These are phyloP conservation scores for Malurus splendens DNA, from an alignment of 2,797 vertebrate species.

Conservation along the genomic window DNA sequence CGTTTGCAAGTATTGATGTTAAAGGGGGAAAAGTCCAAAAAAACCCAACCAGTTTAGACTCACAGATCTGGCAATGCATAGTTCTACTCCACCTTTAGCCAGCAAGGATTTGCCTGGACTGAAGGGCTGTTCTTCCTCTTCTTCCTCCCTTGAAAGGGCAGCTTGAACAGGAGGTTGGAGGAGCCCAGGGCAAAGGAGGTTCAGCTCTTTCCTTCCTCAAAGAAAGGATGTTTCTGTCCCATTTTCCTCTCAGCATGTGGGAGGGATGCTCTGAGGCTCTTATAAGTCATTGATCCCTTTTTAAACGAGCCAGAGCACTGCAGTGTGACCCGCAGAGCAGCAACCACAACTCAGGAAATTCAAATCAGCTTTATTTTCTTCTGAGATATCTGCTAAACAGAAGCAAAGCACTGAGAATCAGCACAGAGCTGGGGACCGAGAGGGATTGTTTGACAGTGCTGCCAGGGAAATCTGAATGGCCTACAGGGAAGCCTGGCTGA, in stretches of 20 bases:
- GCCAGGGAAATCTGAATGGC: slow-evolving; percentile 56
- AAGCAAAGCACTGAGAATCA: slow-evolving; percentile 33
- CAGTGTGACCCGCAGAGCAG: slow-evolving; percentile 51
- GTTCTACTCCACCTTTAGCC: neutral
- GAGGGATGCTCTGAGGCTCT: slow-evolving; percentile 55
- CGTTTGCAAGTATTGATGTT: neutral
- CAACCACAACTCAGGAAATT: slow-evolving; percentile 65
- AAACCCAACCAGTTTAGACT: neutral
- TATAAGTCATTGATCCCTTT: slow-evolving; percentile 60
- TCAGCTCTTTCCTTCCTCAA: slow-evolving; percentile 51
- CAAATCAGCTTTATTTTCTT: slow-evolving; percentile 62
- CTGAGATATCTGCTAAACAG: slow-evolving; percentile 54
- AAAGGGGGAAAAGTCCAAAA: neutral
- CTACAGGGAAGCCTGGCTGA: slow-evolving; percentile 53
- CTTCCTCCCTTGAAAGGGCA: slow-evolving; percentile 15
- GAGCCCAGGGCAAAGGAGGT: slow-evolving; percentile 49
- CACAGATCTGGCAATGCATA: neutral
- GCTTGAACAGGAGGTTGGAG: slow-evolving; percentile 25
- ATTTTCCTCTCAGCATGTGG: slow-evolving; percentile 63
- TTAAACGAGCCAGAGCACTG: slow-evolving; percentile 51
- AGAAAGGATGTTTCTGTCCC: slow-evolving; percentile 59
- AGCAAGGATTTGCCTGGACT: neutral
- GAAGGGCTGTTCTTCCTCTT: neutral
- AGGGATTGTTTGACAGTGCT: slow-evolving; percentile 30
- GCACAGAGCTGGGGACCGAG: neutral